Evolutionary conservation across 2,888 invertebrate species (phyloP), one percentile per base, ranked within the genome.

Genomic region (Periphyllus acericola): DNA sequence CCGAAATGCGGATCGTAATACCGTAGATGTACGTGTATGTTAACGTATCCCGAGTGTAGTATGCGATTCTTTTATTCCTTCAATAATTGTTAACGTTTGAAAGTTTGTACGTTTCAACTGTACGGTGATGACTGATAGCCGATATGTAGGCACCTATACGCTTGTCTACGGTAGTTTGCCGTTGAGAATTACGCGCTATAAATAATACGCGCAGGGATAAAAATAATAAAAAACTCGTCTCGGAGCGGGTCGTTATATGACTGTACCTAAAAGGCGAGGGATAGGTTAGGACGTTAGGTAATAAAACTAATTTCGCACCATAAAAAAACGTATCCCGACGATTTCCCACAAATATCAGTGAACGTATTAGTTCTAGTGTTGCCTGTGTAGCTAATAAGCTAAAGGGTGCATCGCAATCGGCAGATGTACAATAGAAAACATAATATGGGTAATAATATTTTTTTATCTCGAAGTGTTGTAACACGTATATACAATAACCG

Each of bases 271-370:
- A 14, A 11, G n/a, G 29, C 36, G 36, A 40, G 75, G 83, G 29
- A 72, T 82, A 52, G 8, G 46, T 25, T 9, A 75, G 60, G 32
- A 52, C 3, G 46, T 25, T 9, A 75, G 60, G 32, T 40, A 66
- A 84, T 84, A 84, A 84, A 85, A 85, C 21, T 1, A 71, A 71
- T 79, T 85, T 85, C 78, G 78, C 78, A 85, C 85, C n/a, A 71
- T 78, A 85, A 85, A 84, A 72, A 81, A 76, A 55, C 14, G 40
- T 84, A 52, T 79, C n/a, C 52, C 71, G 32, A 79, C 78, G 34
- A 52, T 85, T 76, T 74, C 76, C 52, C 85, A 71, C 85, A 79
- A 79, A 71, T 40, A 79, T 79, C 36, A 32, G 71, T 55, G 14
- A 34, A n/a, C 68, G 5, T 46, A 78, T 78, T 85, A 68, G 85